Evolutionary conservation across 2,113 vertebrate species (phyloP).

Genomic region (Melanerpes aurifrons): DNA sequence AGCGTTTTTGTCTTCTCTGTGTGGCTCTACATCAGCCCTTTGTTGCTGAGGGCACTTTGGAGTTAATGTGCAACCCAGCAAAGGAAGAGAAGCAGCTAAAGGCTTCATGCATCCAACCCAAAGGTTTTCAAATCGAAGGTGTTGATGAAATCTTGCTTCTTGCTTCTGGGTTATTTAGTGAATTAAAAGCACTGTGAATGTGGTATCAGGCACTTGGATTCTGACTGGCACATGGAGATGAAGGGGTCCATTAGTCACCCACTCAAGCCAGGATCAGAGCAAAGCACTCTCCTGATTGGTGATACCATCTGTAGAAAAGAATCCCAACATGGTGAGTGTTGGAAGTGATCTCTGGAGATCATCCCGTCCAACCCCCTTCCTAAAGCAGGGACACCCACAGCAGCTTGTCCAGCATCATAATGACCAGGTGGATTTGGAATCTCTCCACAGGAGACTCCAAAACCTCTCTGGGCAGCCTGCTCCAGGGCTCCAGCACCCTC

Average conservation of each 20-base stretch:
- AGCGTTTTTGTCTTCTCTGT: neutral
- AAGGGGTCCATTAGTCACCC: neutral
- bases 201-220: neutral
- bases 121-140: neutral
- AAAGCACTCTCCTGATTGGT: fast-evolving
- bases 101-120: neutral
- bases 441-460: no score
- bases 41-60: neutral
- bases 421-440: no score
- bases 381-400: no score
- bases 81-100: neutral
- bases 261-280: neutral
- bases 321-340: no score
- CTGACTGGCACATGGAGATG: neutral
- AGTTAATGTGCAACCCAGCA: neutral
- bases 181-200: neutral
- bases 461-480: no score
- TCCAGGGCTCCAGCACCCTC: no score
- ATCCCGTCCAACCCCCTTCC: no score
- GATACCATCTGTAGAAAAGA: neutral
- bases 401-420: no score
- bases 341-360: no score
- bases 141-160: fast-evolving
- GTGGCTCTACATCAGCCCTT: neutral
- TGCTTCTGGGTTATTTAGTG: neutral